Conservation (phyloP, 2,113 vertebrate species). For the Psittacara wagleri region DNA sequence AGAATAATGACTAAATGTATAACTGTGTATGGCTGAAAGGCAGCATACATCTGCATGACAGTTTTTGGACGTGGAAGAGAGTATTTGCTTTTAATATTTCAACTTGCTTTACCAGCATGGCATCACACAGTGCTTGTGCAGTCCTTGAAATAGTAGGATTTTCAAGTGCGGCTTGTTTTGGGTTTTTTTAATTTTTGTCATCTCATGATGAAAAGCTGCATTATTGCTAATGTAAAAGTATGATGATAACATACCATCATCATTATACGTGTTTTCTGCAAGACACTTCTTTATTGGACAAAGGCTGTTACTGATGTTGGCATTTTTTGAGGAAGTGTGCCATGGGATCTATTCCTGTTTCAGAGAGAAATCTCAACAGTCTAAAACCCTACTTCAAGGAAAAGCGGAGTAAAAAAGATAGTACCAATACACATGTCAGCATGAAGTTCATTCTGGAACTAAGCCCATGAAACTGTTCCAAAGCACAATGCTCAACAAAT, state of each 20-base stretch:
- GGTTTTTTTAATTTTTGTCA: background rate
- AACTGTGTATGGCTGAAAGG: background rate
- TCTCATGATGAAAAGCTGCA: background rate
- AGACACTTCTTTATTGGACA: background rate
- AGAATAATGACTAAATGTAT: background rate
- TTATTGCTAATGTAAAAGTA: background rate
- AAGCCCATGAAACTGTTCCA: background rate
- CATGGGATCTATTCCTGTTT: background rate
- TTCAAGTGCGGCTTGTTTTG: background rate
- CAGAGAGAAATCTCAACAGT: background rate
- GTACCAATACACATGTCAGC: background rate
- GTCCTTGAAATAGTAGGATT: background rate
- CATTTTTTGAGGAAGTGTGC: background rate
- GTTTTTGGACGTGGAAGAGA: background rate
- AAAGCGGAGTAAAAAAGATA: fast-evolving
- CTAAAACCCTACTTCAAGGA: background rate
- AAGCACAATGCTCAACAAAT: background rate
- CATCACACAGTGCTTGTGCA: background rate
- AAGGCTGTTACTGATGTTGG: background rate
- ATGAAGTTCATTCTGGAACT: background rate
- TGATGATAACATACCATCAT: background rate
- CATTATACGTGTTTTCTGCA: background rate
- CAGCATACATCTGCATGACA: background rate
- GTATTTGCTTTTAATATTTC: background rate
- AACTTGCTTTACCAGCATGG: background rate